Percentiles rank a stretch among this genome's conserved stretches.
Evolutionary conservation across 2,113 vertebrate genomes (phyloP).

Genomic region (Pluvialis apricaria): DNA sequence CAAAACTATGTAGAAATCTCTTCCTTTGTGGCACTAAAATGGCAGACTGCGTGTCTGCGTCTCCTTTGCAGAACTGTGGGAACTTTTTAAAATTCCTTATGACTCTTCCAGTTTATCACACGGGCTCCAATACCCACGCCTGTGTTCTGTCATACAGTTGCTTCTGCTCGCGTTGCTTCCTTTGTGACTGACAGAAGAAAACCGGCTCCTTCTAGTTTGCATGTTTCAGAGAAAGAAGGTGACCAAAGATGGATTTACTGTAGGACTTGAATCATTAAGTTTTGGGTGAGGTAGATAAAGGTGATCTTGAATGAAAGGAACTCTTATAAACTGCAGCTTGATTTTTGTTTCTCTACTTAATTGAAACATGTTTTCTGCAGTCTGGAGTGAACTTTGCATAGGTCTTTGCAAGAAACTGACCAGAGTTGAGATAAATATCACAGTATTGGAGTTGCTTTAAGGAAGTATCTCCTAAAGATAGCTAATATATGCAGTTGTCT

Average conservation of each 20-base stretch:
- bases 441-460: background rate
- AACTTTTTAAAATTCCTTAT: background rate
- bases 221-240: background rate
- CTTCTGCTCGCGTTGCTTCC: background rate
- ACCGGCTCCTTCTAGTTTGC: background rate
- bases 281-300: background rate
- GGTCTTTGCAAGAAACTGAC: background rate
- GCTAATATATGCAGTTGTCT: background rate
- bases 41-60: background rate
- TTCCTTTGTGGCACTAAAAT: background rate
- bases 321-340: background rate
- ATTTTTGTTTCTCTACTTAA: background rate
- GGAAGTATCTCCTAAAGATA: background rate
- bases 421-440: background rate
- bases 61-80: background rate
- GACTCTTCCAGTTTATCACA: background rate
- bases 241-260: background rate
- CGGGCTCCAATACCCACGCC: background rate
- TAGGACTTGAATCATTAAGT: background rate
- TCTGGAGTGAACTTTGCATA: background rate
- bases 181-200: background rate
- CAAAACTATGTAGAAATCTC: background rate
- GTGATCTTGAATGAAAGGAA: background rate
- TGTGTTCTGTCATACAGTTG: background rate
- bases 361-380: background rate